phyloP scores from a whole-genome alignment of 1,140 invertebrate species.

The Dendroctonus valens region DNA sequence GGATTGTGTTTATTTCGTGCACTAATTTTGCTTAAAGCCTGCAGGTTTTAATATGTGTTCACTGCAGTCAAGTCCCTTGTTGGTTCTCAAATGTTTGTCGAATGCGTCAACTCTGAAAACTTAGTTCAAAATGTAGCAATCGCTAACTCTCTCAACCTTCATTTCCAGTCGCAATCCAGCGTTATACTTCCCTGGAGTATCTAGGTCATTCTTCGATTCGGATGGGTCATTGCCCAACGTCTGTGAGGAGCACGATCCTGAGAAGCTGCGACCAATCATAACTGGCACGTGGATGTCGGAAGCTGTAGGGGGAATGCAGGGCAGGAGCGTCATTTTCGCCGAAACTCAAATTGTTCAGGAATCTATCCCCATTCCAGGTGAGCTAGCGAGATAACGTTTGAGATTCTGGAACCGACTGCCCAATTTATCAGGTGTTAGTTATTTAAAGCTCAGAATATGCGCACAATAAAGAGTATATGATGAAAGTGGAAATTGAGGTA shows the following conservation, averaged over 20 bases:
- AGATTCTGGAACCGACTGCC: not conserved
- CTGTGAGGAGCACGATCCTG: constrained; percentile 84
- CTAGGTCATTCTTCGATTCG: constrained; percentile 55
- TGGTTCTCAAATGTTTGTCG: too few relatives aligned
- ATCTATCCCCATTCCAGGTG: constrained; percentile 82
- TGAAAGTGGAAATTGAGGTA: too few relatives aligned
- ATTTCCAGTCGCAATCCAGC: constrained; percentile 52
- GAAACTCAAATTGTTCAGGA: constrained; percentile 95
- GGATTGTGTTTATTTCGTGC: too few relatives aligned
- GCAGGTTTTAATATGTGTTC: too few relatives aligned
- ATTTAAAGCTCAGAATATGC: too few relatives aligned
- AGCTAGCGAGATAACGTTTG: constrained; percentile 8
- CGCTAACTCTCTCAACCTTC: not conserved
- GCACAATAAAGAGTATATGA: too few relatives aligned
- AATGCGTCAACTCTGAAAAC: too few relatives aligned
- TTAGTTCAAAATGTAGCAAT: too few relatives aligned
- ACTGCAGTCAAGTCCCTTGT: too few relatives aligned
- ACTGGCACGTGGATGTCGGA: constrained; percentile 83
- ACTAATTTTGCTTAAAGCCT: too few relatives aligned
- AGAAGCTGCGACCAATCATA: constrained; percentile 74
- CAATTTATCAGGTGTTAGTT: too few relatives aligned
- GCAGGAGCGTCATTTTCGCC: constrained; percentile 78
- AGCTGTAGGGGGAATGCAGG: constrained; percentile 77
- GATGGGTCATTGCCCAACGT: constrained; percentile 58
- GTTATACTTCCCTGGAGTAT: constrained; percentile 62